These are phyloP conservation scores for Leptosomus discolor DNA, from an alignment of 2,113 vertebrate genomes.

Conservation along the genomic window DNA sequence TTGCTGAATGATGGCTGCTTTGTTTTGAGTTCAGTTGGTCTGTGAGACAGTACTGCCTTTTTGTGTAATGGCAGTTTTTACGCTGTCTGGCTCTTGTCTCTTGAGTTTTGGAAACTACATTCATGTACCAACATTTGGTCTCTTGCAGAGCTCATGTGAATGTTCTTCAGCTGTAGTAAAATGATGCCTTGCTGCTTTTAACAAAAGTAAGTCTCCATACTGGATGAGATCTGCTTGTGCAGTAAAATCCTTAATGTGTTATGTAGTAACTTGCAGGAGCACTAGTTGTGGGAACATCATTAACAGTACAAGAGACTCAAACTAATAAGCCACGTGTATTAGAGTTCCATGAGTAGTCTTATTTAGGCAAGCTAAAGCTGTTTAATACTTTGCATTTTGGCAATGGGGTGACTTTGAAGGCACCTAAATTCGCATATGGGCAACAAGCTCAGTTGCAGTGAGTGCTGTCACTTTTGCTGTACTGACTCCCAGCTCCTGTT, in stretches of 20 bases:
- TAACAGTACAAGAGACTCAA: neutral
- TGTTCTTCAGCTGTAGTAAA: neutral
- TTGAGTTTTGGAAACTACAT: neutral
- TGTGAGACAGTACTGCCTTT: neutral
- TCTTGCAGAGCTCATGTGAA: neutral
- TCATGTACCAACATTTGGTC: neutral
- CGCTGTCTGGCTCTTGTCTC: neutral
- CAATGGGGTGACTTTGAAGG: neutral
- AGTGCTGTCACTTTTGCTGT: rapidly evolving
- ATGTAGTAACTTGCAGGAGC: neutral
- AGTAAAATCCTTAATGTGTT: neutral
- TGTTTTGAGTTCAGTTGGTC: neutral
- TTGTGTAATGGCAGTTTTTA: neutral
- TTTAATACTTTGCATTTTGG: neutral
- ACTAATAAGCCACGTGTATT: neutral
- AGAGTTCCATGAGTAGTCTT: neutral
- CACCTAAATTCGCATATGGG: neutral
- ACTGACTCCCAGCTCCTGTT: neutral
- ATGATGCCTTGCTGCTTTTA: neutral
- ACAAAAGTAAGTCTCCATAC: neutral
- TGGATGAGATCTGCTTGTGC: neutral
- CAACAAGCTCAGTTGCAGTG: neutral
- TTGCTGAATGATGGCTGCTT: neutral
- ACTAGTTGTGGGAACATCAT: neutral
- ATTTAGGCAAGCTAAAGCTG: neutral